Base-by-base conservation (phyloP, 53 echinoderm and acorn worm genomes). In the Echinarachnius parma region DNA sequence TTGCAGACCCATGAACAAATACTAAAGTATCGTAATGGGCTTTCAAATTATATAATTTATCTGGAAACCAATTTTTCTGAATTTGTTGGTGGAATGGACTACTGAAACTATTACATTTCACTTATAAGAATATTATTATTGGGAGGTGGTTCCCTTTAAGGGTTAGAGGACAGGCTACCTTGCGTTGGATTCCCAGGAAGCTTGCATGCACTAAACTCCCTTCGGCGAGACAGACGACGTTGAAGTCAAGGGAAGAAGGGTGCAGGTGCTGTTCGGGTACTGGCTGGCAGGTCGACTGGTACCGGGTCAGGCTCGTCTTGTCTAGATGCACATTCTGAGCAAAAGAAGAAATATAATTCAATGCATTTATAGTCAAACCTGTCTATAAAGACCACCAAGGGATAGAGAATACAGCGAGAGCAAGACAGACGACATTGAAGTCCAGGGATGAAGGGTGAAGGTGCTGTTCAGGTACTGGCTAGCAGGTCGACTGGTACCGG, bases 241-340 rank as follows among this genome's bases (percentile, higher is more conserved):
- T 77, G 48, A 96, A 91, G 56, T 80, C 88, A 9, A 91, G 80
- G 19, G 96, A 58, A 9, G 91, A 71, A 1, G 96, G 96, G 33
- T 96, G 91, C 20, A 87, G 84, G 28, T 96, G 96, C 16, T 79
- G 76, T 63, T 96, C 96, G 5, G 87, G 96, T 11, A 87, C 87
- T 31, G 96, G 85, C 31, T 76, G 75, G 53, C 76, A 69, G 14
- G 87, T 81, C 0, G 91, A 91, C 33, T 83, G 77, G 80, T 87
- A 96, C 28, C 78, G 59, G 27, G 85, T 78, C 21, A 96, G 21
- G 24, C 71, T 63, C 14, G 46, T 53, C 19, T 91, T 78, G 46
- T 96, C 66, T 9, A 96, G 66, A 34, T 81, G 79, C 5, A 88
- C 55, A 66, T 87, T 78, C 96, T 96, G 59, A 9, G 13, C 13